Percentiles rank a stretch among this genome's conserved stretches.
Conservation (phyloP, 2,797 vertebrate genomes). For the Danio kyathit region DNA sequence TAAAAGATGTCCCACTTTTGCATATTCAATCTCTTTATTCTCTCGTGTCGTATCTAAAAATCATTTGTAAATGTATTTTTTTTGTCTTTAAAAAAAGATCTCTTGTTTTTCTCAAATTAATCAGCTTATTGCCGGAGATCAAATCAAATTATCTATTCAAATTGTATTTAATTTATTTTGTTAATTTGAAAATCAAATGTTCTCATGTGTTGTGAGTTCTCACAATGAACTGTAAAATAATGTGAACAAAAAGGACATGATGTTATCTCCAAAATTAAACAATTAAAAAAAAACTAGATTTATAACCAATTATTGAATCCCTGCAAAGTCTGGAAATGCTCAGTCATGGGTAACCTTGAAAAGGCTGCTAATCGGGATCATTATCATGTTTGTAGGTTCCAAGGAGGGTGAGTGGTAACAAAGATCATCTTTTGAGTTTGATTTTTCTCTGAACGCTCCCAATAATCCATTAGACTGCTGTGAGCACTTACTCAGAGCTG, state of each 20-base stretch:
- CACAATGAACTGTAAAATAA: background rate
- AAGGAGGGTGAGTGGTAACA: background rate
- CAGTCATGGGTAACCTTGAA: background rate
- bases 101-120: background rate
- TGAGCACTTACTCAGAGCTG: background rate
- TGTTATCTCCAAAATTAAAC: background rate
- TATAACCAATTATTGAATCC: background rate
- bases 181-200: slow-evolving; percentile 1
- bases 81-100: background rate
- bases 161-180: background rate
- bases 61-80: background rate
- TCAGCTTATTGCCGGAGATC: background rate
- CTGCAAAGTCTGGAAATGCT: background rate
- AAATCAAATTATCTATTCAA: background rate
- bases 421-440: background rate
- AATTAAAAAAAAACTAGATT: background rate
- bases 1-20: background rate
- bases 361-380: background rate
- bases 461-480: background rate
- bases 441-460: background rate
- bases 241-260: background rate
- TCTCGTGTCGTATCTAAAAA: background rate
- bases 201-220: background rate
- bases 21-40: background rate
- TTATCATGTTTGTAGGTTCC: background rate